Base-by-base conservation (phyloP, 2,113 vertebrate genomes). In the Trachemys scripta region DNA sequence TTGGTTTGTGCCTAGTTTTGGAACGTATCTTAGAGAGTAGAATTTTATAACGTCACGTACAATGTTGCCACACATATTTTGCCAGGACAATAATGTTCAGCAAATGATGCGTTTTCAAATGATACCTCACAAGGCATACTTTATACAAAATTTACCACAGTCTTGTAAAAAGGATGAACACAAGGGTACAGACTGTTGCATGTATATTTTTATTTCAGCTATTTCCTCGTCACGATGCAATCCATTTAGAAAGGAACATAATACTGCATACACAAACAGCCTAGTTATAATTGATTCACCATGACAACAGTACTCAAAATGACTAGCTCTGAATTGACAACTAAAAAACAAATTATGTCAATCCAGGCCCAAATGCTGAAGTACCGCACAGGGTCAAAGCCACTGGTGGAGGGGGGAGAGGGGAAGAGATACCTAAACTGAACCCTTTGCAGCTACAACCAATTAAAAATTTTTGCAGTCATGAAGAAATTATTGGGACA, bases 141-240 rank as follows among this genome's bases (percentile, higher is more conserved):
- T 57, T 57, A 27, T 11, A 57, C 56, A 57, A 57, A 57, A 57
- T 57, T 2, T 57, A 57, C 12, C 56, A 53, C 8, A 57, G 56
- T 25, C 24, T 56, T 56, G 54, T 57, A 12, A 57, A 57, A 57
- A 57, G 25, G 56, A 57, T 57, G 24, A 57, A 57, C 25, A 57
- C 10, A 57, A 12, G 56, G 10, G 24, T 57, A 57, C 56, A 57
- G 56, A 57, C 24, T 57, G 10, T 27, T 11, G 10, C 56, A 57
- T 57, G 56, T 27, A 57, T 96, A 96, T 97, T 97, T 97, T 95
- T 95, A 90, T 93, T 95, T 54, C 87, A 94, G 90, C 45, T 84
- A 69, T 80, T 96, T 96, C 90, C 94, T 96, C 93, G 83, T 95
- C 49, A 17, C 89, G 89, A 85, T 50, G 89, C 85, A 94, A 95